These are phyloP conservation scores for Cylloceria caligata DNA, from an alignment of 2,888 invertebrate species.

Conservation along the genomic window DNA sequence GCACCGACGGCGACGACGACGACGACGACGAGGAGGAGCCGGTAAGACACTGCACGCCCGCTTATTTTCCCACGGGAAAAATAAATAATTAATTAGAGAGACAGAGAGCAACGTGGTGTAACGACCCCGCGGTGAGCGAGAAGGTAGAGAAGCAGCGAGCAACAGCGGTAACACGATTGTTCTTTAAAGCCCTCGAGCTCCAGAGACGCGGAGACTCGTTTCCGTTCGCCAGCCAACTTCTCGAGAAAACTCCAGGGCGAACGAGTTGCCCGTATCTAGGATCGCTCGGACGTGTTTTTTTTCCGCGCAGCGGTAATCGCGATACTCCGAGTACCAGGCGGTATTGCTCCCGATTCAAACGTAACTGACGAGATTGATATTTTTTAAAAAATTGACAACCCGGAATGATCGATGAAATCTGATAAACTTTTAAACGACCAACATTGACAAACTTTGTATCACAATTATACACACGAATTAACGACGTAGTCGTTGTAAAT, in stretches of 20 bases:
- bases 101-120: constrained; percentile 63
- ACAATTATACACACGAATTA: too few relatives aligned
- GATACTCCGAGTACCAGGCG: neutral
- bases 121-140: constrained; percentile 56
- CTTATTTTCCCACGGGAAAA: constrained; percentile 80
- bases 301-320: too few relatives aligned
- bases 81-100: constrained; percentile 72
- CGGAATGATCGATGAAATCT: too few relatives aligned
- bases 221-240: constrained; percentile 61
- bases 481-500: too few relatives aligned
- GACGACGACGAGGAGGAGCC: constrained; percentile 40
- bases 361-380: neutral
- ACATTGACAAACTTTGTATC: too few relatives aligned
- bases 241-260: constrained; percentile 26
- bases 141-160: constrained; percentile 27
- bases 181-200: constrained; percentile 36
- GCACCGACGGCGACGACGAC: constrained; percentile 44
- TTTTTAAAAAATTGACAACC: too few relatives aligned
- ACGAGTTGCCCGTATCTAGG: constrained; percentile 45
- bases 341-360: neutral
- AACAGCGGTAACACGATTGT: constrained; percentile 43
- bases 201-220: constrained; percentile 54
- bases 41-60: constrained; percentile 46
- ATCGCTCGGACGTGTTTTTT: constrained; percentile 36
- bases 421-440: too few relatives aligned